phyloP scores from a whole-genome alignment of 2,888 invertebrate species.

The Chorisops tibialis region DNA sequence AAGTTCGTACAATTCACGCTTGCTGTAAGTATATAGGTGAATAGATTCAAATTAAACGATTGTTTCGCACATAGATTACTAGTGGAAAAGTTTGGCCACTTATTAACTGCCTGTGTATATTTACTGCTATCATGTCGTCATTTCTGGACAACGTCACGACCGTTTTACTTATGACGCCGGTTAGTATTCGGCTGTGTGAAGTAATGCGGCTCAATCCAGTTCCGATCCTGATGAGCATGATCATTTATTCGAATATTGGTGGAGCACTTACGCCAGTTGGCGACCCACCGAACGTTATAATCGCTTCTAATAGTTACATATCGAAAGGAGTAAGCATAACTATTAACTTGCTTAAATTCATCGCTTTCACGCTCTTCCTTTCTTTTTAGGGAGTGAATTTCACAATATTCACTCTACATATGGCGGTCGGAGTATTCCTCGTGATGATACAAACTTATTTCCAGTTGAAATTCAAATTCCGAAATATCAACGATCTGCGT shows the following conservation, averaged over 20 bases:
- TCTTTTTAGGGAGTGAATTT: constrained; percentile 72
- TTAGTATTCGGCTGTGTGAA: constrained; percentile 80
- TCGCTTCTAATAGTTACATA: constrained; percentile 51
- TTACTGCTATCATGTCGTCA: constrained; percentile 67
- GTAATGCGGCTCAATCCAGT: constrained; percentile 85
- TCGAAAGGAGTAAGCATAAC: constrained; percentile 46
- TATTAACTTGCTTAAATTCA: background rate
- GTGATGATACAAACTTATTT: constrained; percentile 68
- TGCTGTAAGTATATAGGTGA: background rate
- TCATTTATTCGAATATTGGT: constrained; percentile 88
- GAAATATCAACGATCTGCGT: constrained; percentile 66
- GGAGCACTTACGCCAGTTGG: constrained; percentile 89
- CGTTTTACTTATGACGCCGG: constrained; percentile 71
- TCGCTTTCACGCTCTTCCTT: background rate
- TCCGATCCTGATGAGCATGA: constrained; percentile 81
- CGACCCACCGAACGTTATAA: constrained; percentile 70
- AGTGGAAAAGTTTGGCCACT: constrained; percentile 70
- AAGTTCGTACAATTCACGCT: constrained; percentile 50
- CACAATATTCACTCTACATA: constrained; percentile 75
- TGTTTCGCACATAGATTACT: constrained; percentile 56
- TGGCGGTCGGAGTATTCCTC: constrained; percentile 72
- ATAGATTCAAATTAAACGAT: background rate
- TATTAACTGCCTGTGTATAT: constrained; percentile 67
- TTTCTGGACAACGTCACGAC: constrained; percentile 79
- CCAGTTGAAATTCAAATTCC: constrained; percentile 70